Percentiles rank a stretch among this genome's conserved stretches.
These are phyloP conservation scores for Chroicocephalus ridibundus DNA, from an alignment of 2,113 vertebrate species.

Conservation along the genomic window DNA sequence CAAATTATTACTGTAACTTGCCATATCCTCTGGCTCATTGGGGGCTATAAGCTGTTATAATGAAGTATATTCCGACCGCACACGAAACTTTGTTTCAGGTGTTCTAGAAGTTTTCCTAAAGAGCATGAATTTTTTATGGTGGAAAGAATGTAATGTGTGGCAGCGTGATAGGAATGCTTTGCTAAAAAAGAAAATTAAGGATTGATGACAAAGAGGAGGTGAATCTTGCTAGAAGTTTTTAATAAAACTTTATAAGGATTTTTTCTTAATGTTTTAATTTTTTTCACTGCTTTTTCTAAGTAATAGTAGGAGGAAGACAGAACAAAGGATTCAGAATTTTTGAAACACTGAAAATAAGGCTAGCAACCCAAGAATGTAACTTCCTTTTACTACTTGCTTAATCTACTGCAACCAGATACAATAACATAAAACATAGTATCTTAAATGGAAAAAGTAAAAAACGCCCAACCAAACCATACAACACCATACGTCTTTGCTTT, in stretches of 20 bases:
- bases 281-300: background rate
- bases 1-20: background rate
- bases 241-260: background rate
- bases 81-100: background rate
- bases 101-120: background rate
- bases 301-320: background rate
- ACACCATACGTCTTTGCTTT: background rate
- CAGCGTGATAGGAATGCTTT: accelerated
- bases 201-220: background rate
- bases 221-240: background rate
- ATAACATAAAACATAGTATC: background rate
- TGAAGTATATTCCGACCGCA: background rate
- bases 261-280: background rate
- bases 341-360: background rate
- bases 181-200: background rate
- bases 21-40: background rate
- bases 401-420: background rate
- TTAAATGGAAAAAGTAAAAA: background rate
- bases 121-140: background rate
- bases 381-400: background rate
- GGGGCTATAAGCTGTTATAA: background rate
- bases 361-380: background rate
- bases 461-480: background rate
- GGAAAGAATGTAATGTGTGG: background rate
- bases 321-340: background rate